A percentile compares a stretch with the other conserved stretches of the same genome.
Evolutionary conservation across 2,113 vertebrate genomes (phyloP).

Genomic region (Pseudorectes ferrugineus): DNA sequence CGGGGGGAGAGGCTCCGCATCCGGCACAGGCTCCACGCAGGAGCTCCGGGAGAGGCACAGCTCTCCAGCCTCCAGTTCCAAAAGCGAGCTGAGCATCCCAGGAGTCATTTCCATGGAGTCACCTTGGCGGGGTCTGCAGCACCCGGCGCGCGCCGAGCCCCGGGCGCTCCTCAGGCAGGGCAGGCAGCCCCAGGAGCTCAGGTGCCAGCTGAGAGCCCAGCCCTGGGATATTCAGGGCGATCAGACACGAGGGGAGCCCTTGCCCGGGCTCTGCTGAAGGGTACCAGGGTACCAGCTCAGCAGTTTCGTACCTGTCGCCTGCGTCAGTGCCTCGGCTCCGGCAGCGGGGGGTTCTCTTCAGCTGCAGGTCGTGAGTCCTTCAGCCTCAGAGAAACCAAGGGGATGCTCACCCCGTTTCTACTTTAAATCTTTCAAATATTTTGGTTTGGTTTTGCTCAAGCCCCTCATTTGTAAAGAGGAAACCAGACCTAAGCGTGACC

Average conservation of each 20-base stretch:
- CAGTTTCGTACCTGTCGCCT: background rate
- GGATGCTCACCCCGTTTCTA: background rate
- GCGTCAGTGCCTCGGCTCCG: background rate
- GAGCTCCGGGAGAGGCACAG: background rate
- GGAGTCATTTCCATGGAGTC: background rate
- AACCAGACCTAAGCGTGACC: accelerated
- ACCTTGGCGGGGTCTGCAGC: background rate
- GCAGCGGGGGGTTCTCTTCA: accelerated
- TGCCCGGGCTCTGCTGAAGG: background rate
- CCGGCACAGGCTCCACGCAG: background rate
- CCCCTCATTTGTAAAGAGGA: background rate
- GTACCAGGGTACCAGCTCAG: background rate
- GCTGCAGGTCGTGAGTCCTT: background rate
- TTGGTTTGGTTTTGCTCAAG: background rate
- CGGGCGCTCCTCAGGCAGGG: background rate
- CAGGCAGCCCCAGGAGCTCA: background rate
- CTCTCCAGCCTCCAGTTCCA: background rate
- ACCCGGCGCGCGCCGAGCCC: accelerated
- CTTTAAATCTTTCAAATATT: background rate
- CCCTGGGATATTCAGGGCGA: background rate
- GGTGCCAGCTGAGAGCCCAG: background rate
- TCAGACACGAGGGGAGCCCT: background rate
- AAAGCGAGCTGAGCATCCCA: accelerated
- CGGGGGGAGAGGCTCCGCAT: background rate
- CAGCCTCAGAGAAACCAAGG: background rate